Evolutionary conservation across 2,113 vertebrate species (phyloP).

Genomic region (Alces alces): DNA sequence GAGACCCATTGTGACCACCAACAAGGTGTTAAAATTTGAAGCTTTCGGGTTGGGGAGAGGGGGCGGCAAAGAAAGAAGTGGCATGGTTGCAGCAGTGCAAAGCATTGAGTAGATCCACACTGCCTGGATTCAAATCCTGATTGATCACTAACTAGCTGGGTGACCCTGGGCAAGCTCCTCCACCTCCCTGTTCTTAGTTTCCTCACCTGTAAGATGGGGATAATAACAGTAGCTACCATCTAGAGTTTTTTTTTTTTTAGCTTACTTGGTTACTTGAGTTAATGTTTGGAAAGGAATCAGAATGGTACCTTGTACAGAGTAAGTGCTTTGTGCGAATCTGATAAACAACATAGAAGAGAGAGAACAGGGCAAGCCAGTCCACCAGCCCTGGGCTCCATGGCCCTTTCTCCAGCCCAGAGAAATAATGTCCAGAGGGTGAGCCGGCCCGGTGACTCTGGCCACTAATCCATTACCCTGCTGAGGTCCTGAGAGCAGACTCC

Average conservation of each 20-base stretch:
- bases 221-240: background rate
- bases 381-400: background rate
- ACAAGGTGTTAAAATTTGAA: background rate
- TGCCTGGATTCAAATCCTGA: background rate
- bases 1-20: background rate
- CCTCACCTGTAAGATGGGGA: background rate
- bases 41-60: background rate
- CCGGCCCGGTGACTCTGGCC: no score
- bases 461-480: no score
- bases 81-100: background rate
- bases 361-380: background rate
- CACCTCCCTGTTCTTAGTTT: background rate
- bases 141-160: background rate
- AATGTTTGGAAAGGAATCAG: background rate
- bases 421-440: background rate
- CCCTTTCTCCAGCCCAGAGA: background rate
- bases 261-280: background rate
- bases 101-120: background rate
- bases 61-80: accelerated
- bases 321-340: background rate
- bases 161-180: background rate
- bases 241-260: background rate
- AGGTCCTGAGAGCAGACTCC: background rate
- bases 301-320: background rate
- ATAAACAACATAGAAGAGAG: background rate